phyloP scores from a whole-genome alignment of 2,113 vertebrate species.

The Esox niger region DNA sequence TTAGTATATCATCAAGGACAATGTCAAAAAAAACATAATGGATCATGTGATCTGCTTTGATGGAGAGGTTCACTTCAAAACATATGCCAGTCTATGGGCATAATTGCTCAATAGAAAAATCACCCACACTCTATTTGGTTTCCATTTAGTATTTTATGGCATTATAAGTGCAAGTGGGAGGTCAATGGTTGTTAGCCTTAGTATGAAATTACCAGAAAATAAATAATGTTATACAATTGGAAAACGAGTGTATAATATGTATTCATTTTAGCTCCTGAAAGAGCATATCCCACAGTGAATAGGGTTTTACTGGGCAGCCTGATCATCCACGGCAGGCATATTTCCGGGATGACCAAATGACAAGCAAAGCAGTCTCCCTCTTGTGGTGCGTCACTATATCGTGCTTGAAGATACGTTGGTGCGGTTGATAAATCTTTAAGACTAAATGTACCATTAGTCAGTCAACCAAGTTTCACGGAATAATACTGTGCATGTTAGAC shows the following conservation, averaged over 20 bases:
- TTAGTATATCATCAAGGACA: slow-evolving; percentile 22
- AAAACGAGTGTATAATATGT: slow-evolving; percentile 7
- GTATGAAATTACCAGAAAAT: not conserved
- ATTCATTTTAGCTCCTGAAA: not conserved
- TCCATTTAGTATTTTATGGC: not conserved
- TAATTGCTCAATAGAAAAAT: not conserved
- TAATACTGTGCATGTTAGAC: too few species aligned
- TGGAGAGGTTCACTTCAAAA: not conserved
- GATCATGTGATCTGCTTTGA: slow-evolving; percentile 1
- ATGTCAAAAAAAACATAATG: not conserved
- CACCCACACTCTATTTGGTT: not conserved
- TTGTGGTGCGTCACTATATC: slow-evolving; percentile 38
- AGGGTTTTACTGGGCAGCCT: slow-evolving; percentile 7
- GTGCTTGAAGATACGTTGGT: not conserved
- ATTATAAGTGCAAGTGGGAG: not conserved
- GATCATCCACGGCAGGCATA: slow-evolving; percentile 13
- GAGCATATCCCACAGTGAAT: slow-evolving; percentile 5
- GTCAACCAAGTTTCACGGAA: too few species aligned
- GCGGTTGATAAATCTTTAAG: too few species aligned
- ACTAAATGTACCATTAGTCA: too few species aligned
- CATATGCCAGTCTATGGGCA: not conserved
- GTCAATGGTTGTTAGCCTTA: not conserved
- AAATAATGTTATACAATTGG: not conserved
- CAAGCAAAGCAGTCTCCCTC: slow-evolving; percentile 52
- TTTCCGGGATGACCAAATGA: not conserved